Conservation (phyloP, 2,797 vertebrate genomes). For the Phalanger gymnotis region DNA sequence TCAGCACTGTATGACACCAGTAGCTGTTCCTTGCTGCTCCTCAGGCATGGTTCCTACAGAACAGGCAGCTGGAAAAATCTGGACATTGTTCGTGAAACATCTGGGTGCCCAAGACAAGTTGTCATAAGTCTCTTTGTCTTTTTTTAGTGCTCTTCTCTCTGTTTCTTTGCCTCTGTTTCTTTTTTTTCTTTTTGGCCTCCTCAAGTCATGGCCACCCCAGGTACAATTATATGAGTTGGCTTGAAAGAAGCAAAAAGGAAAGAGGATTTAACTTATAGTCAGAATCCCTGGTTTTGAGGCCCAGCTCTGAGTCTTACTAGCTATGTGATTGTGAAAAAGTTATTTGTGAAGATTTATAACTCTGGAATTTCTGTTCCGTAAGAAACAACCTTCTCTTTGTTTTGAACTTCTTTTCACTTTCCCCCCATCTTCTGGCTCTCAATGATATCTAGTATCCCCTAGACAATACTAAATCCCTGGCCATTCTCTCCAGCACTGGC, state of each 20-base stretch:
- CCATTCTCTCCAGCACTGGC: not conserved
- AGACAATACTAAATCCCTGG: not conserved
- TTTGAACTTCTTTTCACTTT: not conserved
- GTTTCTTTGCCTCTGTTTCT: not conserved
- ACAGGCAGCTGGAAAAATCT: not conserved
- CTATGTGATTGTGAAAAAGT: not conserved
- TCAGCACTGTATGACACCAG: not conserved
- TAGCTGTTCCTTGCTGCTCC: not conserved
- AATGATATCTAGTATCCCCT: not conserved
- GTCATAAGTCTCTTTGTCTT: not conserved
- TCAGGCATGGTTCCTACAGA: not conserved
- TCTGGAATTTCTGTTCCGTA: not conserved
- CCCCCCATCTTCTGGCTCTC: not conserved
- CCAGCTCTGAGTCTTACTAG: not conserved
- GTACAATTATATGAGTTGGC: constrained; percentile 42
- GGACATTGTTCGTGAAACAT: not conserved
- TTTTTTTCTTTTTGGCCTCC: not conserved
- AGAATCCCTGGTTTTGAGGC: not conserved
- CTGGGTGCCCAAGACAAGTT: not conserved
- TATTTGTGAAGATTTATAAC: not conserved
- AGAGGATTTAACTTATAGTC: not conserved
- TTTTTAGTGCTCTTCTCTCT: not conserved
- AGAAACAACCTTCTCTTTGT: not conserved
- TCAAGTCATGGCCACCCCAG: constrained; percentile 1
- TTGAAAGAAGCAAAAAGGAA: constrained; percentile 55